These are phyloP conservation scores for Orycteropus afer DNA, from an alignment of 2,113 vertebrate genomes.

Conservation along the genomic window DNA sequence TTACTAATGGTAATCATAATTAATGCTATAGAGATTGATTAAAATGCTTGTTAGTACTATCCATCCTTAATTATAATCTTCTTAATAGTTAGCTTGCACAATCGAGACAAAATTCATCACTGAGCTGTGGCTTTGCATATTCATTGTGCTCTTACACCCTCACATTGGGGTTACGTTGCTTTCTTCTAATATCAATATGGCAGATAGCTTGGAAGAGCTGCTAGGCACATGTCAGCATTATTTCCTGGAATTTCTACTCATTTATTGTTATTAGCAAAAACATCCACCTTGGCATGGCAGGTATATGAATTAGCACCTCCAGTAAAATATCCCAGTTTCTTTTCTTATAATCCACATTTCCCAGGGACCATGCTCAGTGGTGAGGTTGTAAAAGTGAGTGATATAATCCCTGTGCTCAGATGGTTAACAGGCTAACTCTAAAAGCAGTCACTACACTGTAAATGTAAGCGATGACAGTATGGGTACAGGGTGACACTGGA, in stretches of 20 bases:
- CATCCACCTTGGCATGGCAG: not conserved
- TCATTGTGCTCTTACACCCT: not conserved
- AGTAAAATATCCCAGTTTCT: not conserved
- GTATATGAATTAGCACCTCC: not conserved
- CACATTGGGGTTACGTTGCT: not conserved
- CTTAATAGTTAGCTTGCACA: slow-evolving; percentile 58
- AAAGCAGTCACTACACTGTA: not conserved
- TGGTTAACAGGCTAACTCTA: not conserved
- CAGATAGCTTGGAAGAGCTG: not conserved
- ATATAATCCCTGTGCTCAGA: not conserved
- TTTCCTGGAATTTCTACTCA: not conserved
- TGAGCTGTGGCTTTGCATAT: slow-evolving; percentile 25
- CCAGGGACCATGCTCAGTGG: not conserved
- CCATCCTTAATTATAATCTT: slow-evolving; percentile 59
- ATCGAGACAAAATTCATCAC: slow-evolving; percentile 51
- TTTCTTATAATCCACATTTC: not conserved
- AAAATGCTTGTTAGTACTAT: slow-evolving; percentile 55
- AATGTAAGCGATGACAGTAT: no score
- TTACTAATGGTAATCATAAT: slow-evolving; percentile 63
- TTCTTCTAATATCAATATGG: not conserved
- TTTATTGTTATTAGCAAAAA: not conserved
- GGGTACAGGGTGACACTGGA: not conserved
- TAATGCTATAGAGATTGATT: slow-evolving; percentile 64
- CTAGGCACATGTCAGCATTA: not conserved
- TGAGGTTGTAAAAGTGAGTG: not conserved